phyloP scores from a whole-genome alignment of 2,113 vertebrate genomes.

The Onychostoma macrolepis region DNA sequence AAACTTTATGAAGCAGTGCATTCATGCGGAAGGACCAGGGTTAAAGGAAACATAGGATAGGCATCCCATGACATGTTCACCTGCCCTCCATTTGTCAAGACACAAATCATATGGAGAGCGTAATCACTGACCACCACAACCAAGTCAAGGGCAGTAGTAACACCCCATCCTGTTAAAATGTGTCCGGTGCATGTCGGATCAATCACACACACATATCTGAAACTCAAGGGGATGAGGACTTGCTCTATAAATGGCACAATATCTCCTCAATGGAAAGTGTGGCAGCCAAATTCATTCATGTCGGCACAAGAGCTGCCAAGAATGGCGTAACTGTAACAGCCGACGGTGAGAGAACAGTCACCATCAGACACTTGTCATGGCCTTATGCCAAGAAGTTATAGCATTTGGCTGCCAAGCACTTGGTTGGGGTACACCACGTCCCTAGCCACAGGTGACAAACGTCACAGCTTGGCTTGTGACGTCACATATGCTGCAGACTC shows the following conservation, averaged over 20 bases:
- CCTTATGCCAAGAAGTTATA: slow-evolving; percentile 11
- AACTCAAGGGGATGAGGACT: neutral
- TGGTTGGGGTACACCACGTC: slow-evolving; percentile 47
- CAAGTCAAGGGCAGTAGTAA: slow-evolving; percentile 18
- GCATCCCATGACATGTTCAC: neutral
- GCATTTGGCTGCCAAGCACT: neutral
- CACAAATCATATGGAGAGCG: neutral
- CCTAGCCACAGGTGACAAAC: neutral
- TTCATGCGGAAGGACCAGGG: neutral
- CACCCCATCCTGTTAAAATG: neutral
- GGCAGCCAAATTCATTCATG: slow-evolving; percentile 7
- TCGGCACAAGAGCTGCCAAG: neutral
- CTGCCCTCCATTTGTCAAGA: slow-evolving; percentile 21
- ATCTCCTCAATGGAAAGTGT: slow-evolving; percentile 1
- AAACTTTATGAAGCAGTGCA: neutral
- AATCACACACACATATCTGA: slow-evolving; percentile 1
- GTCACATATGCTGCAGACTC: slow-evolving; percentile 20
- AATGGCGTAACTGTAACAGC: slow-evolving; percentile 22
- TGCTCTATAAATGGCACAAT: slow-evolving; percentile 10
- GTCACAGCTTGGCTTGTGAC: neutral
- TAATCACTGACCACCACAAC: neutral
- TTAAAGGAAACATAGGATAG: neutral
- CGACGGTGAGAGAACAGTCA: neutral
- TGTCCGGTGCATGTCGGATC: neutral
- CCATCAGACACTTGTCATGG: slow-evolving; percentile 10